phyloP scores from a whole-genome alignment of 2,113 vertebrate genomes.

The Odocoileus hemionus region DNA sequence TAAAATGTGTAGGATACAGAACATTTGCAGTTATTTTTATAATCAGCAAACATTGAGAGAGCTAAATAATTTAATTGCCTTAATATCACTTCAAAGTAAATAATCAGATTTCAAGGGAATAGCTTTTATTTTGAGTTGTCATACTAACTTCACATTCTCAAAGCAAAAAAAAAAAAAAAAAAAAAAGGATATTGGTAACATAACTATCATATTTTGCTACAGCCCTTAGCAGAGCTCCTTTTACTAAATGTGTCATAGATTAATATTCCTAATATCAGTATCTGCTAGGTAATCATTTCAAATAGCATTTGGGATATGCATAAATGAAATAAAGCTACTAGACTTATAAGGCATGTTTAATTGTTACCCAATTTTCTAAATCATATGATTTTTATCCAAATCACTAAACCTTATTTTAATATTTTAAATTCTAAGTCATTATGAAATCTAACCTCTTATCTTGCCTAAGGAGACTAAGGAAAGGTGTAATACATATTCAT shows the following conservation, averaged over 20 bases:
- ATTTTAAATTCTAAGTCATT: background rate
- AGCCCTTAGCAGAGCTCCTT: background rate
- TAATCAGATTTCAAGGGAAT: conserved; percentile 39
- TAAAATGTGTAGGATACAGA: conserved; percentile 16
- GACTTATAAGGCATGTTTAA: background rate
- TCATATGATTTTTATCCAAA: background rate
- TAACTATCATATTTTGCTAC: background rate
- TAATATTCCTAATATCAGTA: background rate
- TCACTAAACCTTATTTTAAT: conserved; percentile 6
- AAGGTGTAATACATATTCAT: background rate
- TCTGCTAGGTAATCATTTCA: background rate
- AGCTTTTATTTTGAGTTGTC: background rate
- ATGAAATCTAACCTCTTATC: background rate
- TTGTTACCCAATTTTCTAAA: conserved; percentile 13
- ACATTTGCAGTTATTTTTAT: conserved; percentile 28
- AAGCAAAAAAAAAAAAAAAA: background rate
- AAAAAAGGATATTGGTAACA: background rate
- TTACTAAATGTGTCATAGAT: background rate
- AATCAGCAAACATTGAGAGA: background rate
- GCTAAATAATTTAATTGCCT: background rate
- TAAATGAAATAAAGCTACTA: background rate
- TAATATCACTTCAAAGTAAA: conserved; percentile 29
- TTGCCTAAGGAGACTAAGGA: background rate
- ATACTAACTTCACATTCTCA: background rate
- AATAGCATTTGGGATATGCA: background rate